Conservation (phyloP, 2,797 vertebrate species). For the Pterois miles region DNA sequence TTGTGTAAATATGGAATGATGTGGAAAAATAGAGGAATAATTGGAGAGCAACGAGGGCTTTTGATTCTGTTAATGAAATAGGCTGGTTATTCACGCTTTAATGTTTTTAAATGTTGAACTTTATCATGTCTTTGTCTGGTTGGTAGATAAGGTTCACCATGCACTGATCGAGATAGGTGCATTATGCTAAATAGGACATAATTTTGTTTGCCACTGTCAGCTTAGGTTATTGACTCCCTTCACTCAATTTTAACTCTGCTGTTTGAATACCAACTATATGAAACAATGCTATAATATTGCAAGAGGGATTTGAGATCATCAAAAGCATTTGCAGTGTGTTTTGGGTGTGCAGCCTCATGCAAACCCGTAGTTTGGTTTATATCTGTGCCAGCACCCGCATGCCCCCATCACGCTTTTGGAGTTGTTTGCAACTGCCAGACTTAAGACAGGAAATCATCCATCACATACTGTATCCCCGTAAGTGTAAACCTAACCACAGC, state of each 20-base stretch:
- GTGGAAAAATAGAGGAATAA: constrained; percentile 76
- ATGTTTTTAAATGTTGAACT: not conserved
- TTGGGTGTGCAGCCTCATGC: constrained; percentile 14
- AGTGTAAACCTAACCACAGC: constrained; percentile 68
- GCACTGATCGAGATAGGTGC: not conserved
- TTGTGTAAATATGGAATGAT: constrained; percentile 78
- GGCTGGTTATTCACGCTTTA: not conserved
- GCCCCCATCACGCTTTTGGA: constrained; percentile 48
- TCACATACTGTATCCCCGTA: constrained; percentile 67
- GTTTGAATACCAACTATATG: not conserved
- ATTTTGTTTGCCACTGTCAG: not conserved
- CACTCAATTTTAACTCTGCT: not conserved
- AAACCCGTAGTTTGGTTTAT: constrained; percentile 28
- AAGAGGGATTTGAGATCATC: constrained; percentile 5
- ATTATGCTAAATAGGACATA: not conserved
- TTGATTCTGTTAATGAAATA: constrained; percentile 37
- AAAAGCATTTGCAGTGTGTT: constrained; percentile 4
- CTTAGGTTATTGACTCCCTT: not conserved
- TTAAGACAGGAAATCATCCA: constrained; percentile 73
- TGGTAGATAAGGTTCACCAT: not conserved
- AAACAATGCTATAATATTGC: not conserved
- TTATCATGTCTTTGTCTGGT: not conserved
- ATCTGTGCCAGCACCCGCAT: constrained; percentile 53
- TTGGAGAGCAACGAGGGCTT: constrained; percentile 47
- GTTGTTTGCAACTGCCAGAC: constrained; percentile 71